phyloP scores from a whole-genome alignment of 2,888 invertebrate species.

The Plebejus melissa region DNA sequence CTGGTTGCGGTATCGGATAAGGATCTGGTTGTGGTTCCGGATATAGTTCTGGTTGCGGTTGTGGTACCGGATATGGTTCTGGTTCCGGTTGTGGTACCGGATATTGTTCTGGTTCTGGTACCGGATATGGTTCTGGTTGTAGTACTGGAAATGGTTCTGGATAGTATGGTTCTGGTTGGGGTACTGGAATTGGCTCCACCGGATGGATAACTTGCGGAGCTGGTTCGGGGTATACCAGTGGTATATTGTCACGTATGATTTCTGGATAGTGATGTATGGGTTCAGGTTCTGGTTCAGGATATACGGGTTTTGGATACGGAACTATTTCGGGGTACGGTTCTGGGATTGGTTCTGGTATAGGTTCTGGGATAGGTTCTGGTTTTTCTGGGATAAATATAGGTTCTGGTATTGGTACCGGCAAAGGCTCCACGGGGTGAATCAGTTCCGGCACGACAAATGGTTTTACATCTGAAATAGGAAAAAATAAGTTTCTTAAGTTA shows the following conservation, averaged over 20 bases:
- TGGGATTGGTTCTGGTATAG: slow-evolving; percentile 27
- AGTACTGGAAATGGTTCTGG: neutral
- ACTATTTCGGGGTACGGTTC: slow-evolving; percentile 34
- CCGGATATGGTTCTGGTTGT: neutral
- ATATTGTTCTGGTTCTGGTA: neutral
- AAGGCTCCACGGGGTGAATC: slow-evolving; percentile 24
- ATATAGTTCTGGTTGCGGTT: neutral
- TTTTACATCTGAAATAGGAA: slow-evolving; percentile 13
- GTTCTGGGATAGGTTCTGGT: slow-evolving; percentile 25
- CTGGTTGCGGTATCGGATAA: neutral
- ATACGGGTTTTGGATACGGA: neutral
- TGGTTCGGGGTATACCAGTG: neutral
- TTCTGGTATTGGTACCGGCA: slow-evolving; percentile 31
- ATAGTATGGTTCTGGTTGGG: neutral
- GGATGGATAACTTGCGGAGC: neutral
- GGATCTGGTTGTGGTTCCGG: neutral
- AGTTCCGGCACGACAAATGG: slow-evolving; percentile 22
- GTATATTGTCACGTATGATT: neutral
- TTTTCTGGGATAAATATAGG: slow-evolving; percentile 33
- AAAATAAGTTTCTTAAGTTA: neutral
- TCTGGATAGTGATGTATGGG: neutral
- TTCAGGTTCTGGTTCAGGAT: neutral
- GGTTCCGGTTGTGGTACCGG: neutral
- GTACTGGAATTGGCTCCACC: neutral
- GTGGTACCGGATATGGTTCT: neutral